A percentile compares a stretch with the other conserved stretches of the same genome.
phyloP scores from a whole-genome alignment of 2,113 vertebrate genomes.

The Brachypodius melanocephalos region DNA sequence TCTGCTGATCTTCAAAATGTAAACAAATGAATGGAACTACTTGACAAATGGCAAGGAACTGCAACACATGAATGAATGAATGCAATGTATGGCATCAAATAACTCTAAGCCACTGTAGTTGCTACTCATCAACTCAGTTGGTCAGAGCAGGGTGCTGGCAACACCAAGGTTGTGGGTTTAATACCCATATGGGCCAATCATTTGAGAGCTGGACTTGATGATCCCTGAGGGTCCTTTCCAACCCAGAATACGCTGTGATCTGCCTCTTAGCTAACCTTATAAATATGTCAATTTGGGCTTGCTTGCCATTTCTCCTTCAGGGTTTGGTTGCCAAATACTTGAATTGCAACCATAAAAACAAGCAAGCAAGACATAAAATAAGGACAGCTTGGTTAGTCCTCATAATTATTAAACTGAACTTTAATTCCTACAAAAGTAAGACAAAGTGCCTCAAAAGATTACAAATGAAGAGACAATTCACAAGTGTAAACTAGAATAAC shows the following conservation, averaged over 20 bases:
- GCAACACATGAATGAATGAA: background rate
- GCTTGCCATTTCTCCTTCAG: background rate
- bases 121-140: background rate
- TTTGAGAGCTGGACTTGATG: background rate
- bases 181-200: background rate
- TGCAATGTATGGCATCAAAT: background rate
- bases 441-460: background rate
- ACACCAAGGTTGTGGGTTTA: rapidly evolving
- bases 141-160: background rate
- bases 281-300: background rate
- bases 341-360: background rate
- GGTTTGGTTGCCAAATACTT: background rate
- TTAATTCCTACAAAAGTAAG: background rate
- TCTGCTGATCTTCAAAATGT: background rate
- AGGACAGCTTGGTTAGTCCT: background rate
- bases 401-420: background rate
- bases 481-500: background rate
- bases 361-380: background rate
- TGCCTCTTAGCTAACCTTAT: background rate
- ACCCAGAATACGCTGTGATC: background rate
- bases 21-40: background rate
- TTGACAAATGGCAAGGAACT: background rate
- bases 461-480: background rate
- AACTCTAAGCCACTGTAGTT: background rate
- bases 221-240: background rate